Conservation (phyloP, 2,888 invertebrate genomes). For the Oscheius sp. region DNA sequence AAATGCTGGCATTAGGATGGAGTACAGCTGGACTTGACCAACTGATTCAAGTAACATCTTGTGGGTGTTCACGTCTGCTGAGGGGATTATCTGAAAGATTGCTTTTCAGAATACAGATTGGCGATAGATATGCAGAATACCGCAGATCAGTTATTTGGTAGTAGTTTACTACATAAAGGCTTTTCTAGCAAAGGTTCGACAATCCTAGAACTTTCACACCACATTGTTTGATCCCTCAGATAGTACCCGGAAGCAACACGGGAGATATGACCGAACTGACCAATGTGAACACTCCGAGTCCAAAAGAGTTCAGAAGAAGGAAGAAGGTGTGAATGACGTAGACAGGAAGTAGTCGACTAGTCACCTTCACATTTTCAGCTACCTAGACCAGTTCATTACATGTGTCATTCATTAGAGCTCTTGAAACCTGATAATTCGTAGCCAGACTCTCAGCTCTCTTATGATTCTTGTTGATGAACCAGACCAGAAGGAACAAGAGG, state of each 20-base stretch:
- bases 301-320: conserved; percentile 27
- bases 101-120: too few species aligned
- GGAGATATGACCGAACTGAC: background rate
- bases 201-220: too few species aligned
- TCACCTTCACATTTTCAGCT: conserved; percentile 20
- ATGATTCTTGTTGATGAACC: background rate
- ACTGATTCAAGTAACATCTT: conserved; percentile 14
- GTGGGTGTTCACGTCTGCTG: conserved; percentile 1
- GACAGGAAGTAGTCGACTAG: conserved; percentile 16
- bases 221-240: too few species aligned
- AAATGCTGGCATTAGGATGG: conserved; percentile 14
- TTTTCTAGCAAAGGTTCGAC: too few species aligned
- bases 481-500: background rate
- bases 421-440: conserved; percentile 1
- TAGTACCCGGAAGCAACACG: too few species aligned
- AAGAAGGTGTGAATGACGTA: conserved; percentile 22
- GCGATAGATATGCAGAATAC: too few species aligned
- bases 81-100: background rate
- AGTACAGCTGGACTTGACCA: conserved; percentile 30
- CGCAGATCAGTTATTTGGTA: too few species aligned
- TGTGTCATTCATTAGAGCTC: background rate
- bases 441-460: conserved; percentile 2
- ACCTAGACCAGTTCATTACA: conserved; percentile 5
- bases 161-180: too few species aligned
- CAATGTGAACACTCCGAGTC: conserved; percentile 3